Conservation (phyloP, 1,140 invertebrate genomes). For the Drosophila saltans region DNA sequence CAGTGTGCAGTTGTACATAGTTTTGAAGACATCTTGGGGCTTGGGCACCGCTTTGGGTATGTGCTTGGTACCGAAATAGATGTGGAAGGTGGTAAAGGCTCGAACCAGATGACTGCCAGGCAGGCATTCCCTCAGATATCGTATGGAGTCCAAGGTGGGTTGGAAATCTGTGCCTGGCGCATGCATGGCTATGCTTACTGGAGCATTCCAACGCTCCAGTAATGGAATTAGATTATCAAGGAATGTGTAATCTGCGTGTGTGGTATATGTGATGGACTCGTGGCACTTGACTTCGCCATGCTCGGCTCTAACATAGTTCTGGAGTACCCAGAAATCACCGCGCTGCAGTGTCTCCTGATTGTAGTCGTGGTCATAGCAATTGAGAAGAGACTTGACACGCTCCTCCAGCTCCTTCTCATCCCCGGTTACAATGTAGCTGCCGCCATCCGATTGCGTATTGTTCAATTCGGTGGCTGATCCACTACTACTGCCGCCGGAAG, state of each 20-base stretch:
- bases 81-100: conserved; percentile 92
- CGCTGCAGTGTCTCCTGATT: conserved; percentile 88
- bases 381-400: conserved; percentile 82
- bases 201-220: conserved; percentile 88
- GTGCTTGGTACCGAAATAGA: conserved; percentile 93
- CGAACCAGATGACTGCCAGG: conserved; percentile 87
- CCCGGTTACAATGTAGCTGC: conserved; percentile 67
- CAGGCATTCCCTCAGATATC: conserved; percentile 87
- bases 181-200: conserved; percentile 90
- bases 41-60: conserved; percentile 90
- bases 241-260: conserved; percentile 95
- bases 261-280: conserved; percentile 95
- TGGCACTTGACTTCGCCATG: conserved; percentile 87
- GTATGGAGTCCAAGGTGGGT: conserved; percentile 87
- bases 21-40: conserved; percentile 85
- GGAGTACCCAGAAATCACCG: conserved; percentile 95
- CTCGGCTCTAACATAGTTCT: conserved; percentile 91
- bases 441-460: conserved; percentile 61
- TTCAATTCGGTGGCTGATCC: conserved; percentile 51
- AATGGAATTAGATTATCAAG: conserved; percentile 94
- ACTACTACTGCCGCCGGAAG: conserved; percentile 18
- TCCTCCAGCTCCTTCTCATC: conserved; percentile 81
- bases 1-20: conserved; percentile 88
- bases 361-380: conserved; percentile 87
- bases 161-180: conserved; percentile 89